These are phyloP conservation scores for Protonemura montana DNA, from an alignment of 2,888 invertebrate species.

Conservation along the genomic window DNA sequence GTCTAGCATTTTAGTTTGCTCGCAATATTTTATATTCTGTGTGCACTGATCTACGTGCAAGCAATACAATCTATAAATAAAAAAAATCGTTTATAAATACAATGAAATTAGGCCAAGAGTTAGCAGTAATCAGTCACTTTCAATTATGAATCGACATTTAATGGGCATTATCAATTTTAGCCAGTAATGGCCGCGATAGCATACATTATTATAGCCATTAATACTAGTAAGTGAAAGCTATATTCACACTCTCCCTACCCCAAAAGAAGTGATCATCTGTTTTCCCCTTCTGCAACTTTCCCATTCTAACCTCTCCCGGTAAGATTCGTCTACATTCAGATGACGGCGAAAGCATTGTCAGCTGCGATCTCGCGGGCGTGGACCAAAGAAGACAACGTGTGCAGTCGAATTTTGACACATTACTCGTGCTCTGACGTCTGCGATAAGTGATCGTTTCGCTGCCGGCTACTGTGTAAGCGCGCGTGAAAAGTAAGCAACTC, in stretches of 20 bases:
- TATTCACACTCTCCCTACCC: conserved; percentile 23
- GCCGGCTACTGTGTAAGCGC: not conserved
- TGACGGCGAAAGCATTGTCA: conserved; percentile 42
- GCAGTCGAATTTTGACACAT: not conserved
- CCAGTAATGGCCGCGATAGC: not conserved
- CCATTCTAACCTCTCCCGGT: not conserved
- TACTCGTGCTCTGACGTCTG: not conserved
- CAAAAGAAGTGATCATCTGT: not conserved
- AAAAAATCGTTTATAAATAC: not conserved
- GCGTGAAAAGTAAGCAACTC: not conserved
- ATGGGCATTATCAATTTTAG: not conserved
- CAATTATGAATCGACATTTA: not conserved
- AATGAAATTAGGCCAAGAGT: not conserved
- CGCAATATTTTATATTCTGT: not conserved
- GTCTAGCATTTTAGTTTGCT: not conserved
- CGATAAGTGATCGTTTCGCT: not conserved
- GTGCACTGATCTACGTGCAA: not conserved
- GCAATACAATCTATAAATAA: not conserved
- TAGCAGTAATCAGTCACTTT: not conserved
- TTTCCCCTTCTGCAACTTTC: conserved; percentile 39
- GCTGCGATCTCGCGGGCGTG: conserved; percentile 17
- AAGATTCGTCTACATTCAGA: conserved; percentile 32
- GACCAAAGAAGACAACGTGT: not conserved
- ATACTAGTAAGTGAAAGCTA: conserved; percentile 41
- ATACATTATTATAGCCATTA: not conserved